Percentiles rank a stretch among this genome's conserved stretches.
Conservation (phyloP, 2,797 vertebrate species). For the Aratinga solstitialis region DNA sequence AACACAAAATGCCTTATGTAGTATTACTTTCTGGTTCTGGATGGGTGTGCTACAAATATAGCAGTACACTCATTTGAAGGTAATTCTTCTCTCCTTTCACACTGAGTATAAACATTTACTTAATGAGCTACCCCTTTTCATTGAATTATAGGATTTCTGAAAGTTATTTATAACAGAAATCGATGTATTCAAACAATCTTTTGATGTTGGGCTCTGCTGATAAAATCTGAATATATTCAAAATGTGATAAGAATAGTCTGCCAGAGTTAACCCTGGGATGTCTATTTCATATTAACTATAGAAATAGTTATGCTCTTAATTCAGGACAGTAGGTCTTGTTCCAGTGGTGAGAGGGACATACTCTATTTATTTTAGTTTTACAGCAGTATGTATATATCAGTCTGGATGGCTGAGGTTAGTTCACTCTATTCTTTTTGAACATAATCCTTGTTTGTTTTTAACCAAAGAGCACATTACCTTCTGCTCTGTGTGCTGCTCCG, state of each 20-base stretch:
- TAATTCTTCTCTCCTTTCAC: background rate
- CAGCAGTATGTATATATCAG: background rate
- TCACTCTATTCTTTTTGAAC: background rate
- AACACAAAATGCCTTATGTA: background rate
- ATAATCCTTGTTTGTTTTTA: background rate
- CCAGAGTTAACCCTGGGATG: background rate
- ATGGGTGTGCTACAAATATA: background rate
- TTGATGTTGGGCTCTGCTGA: background rate
- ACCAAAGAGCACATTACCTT: background rate
- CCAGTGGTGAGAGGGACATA: background rate
- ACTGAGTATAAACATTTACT: background rate
- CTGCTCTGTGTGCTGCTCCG: background rate
- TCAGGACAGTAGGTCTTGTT: background rate
- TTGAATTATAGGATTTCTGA: background rate
- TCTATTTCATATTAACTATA: background rate
- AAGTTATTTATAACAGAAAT: background rate
- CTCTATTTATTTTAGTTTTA: background rate
- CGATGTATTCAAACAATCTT: background rate
- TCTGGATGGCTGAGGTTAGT: background rate
- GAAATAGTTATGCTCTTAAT: background rate
- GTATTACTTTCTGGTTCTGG: background rate
- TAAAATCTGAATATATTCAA: background rate
- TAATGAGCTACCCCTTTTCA: background rate
- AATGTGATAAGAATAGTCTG: background rate
- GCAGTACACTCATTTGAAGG: background rate